These are phyloP conservation scores for Sander vitreus DNA, from an alignment of 2,113 vertebrate genomes.

Conservation along the genomic window DNA sequence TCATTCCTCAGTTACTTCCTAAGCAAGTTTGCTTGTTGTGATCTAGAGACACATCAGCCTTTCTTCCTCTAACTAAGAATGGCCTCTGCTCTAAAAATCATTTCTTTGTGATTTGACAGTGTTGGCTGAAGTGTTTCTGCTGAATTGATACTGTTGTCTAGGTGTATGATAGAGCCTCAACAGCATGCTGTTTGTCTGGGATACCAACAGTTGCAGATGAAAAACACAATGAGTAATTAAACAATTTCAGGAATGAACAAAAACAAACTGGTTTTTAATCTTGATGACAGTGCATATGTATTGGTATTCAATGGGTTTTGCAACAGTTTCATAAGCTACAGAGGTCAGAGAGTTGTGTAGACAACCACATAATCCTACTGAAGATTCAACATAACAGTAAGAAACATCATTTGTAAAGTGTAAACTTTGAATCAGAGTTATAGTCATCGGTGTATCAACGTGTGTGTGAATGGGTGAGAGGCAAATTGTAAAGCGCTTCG, in stretches of 20 bases:
- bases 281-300: conserved; percentile 30
- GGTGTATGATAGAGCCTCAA: not conserved
- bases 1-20: conserved; percentile 21
- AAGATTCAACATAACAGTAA: conserved; percentile 5
- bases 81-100: not conserved
- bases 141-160: not conserved
- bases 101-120: not conserved
- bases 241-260: conserved; percentile 11
- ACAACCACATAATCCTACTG: not conserved
- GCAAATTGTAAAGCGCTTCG: too few species aligned
- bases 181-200: not conserved
- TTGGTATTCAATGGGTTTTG: conserved; percentile 16
- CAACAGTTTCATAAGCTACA: conserved; percentile 17
- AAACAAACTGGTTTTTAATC: not conserved
- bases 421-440: not conserved
- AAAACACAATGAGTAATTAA: conserved; percentile 9
- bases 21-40: conserved; percentile 24
- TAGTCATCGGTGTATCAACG: too few species aligned
- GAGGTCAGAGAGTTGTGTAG: conserved; percentile 20
- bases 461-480: too few species aligned
- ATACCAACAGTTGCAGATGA: not conserved
- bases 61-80: conserved; percentile 35
- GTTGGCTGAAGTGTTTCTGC: conserved; percentile 4
- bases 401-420: not conserved
- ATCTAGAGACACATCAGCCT: not conserved